phyloP scores from a whole-genome alignment of 2,888 invertebrate genomes.

The Agonopterix subpropinquella region DNA sequence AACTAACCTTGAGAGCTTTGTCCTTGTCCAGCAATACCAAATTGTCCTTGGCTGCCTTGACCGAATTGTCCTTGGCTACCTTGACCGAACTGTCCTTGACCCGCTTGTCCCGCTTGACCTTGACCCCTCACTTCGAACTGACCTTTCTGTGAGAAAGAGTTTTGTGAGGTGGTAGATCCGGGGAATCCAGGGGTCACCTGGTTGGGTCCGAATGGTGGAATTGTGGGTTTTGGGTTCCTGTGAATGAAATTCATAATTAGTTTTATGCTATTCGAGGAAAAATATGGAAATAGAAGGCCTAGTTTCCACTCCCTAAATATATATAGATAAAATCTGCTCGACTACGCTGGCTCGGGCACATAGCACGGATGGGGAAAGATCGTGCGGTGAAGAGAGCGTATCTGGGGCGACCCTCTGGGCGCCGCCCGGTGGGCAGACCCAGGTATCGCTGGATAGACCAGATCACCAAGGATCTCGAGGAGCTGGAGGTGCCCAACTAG shows the following conservation, averaged over 20 bases:
- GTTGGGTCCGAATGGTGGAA: slow-evolving; percentile 33
- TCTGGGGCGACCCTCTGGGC: no score
- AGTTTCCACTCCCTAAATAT: no score
- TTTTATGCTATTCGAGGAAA: no score
- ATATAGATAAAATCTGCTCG: no score
- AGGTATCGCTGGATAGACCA: no score
- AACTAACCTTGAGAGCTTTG: slow-evolving; percentile 4
- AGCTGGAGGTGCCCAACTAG: no score
- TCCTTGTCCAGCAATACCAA: slow-evolving; percentile 5
- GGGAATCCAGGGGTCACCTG: slow-evolving; percentile 43
- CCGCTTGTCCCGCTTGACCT: slow-evolving; percentile 21
- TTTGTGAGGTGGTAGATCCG: slow-evolving; percentile 13
- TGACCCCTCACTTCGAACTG: slow-evolving; percentile 27
- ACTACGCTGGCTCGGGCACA: no score
- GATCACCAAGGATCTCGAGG: no score
- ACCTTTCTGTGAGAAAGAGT: slow-evolving; percentile 27
- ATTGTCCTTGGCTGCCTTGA: slow-evolving; percentile 3
- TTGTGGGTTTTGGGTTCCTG: slow-evolving; percentile 28
- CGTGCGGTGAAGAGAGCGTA: no score
- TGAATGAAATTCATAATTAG: background rate
- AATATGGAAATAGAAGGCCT: no score
- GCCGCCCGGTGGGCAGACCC: no score
- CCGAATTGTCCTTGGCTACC: slow-evolving; percentile 17
- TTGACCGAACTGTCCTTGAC: slow-evolving; percentile 15
- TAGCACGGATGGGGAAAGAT: no score